Base-by-base conservation (phyloP, 2,888 invertebrate species). In the Mycalesis mineus region DNA sequence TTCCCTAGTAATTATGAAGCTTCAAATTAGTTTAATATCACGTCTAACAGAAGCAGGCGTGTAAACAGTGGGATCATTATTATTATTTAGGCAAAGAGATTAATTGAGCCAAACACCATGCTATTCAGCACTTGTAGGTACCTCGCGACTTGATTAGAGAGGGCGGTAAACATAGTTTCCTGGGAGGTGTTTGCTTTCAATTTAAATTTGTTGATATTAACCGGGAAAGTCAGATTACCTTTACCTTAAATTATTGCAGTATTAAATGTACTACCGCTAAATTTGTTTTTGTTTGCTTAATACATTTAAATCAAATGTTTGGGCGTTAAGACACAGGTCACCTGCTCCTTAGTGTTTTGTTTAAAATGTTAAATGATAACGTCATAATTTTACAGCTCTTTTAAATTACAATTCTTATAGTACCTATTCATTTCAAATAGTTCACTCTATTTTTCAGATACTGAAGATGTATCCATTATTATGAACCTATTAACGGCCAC, bases 121-220 rank as follows among this genome's bases (percentile, higher is more conserved):
- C 36, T 51, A 53, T 42, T 44, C 51, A 52, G 44, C 39, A 42
- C 28, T 33, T n/a, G 22, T 52, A 29, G 55, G 50, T 44, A 52
- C n/a, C n/a, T n/a, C 54, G 41, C 47, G 47, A 55, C 61, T 73
- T 77, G 75, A 82, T 80, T 77, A 76, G 75, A 59, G 52, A 71
- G 71, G 62, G 64, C 62, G 66, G 73, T 67, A 77, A 77, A 75
- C 73, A 75, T 58, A 49, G 55, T 41, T 49, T 49, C 17, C 33
- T 31, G 15, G 58, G 51, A 66, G 64, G 72, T 79, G 74, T 80
- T 82, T 78, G 70, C 71, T 66, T 80, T 79, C 75, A 72, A 81
- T 82, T 75, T 69, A 64, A 67, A 69, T 71, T 67, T 65, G 69
- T 69, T 69, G 71, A 59, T 61, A 53, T 50, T 42, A 37, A 17